Conservation (phyloP, 2,113 vertebrate species). For the Petrocephalus microphthalmus region DNA sequence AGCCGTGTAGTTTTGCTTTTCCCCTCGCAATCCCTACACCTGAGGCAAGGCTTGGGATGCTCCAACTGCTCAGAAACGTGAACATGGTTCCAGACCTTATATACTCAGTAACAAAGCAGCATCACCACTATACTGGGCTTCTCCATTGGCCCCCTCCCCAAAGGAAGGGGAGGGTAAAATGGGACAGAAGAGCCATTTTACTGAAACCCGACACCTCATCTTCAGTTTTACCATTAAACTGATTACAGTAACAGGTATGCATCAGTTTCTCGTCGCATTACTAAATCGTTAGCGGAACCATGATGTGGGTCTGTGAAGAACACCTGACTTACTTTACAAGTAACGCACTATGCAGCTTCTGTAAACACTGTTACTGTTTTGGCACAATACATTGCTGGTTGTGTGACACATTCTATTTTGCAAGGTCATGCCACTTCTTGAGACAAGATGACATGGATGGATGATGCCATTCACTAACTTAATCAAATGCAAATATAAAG, state of each 20-base stretch:
- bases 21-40: constrained; percentile 96
- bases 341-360: not conserved
- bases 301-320: not conserved
- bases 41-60: constrained; percentile 98
- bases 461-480: not conserved
- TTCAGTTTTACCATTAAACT: constrained; percentile 49
- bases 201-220: constrained; percentile 64
- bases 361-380: not conserved
- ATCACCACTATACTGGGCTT: constrained; percentile 41
- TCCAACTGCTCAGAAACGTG: constrained; percentile 84
- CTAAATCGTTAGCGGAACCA: not conserved
- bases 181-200: constrained; percentile 55
- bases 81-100: constrained; percentile 70
- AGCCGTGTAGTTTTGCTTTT: constrained; percentile 91
- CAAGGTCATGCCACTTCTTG: not conserved
- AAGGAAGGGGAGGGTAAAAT: constrained; percentile 50
- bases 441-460: constrained; percentile 8
- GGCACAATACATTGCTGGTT: not conserved
- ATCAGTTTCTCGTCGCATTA: not conserved
- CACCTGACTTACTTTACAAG: not conserved
- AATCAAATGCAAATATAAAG: not conserved
- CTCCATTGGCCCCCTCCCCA: constrained; percentile 66
- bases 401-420: not conserved
- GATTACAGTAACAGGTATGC: constrained; percentile 38
- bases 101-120: constrained; percentile 69